Percentiles rank a stretch among this genome's conserved stretches.
These are phyloP conservation scores for Mesocricetus auratus DNA, from an alignment of 2,113 vertebrate species.

Conservation along the genomic window DNA sequence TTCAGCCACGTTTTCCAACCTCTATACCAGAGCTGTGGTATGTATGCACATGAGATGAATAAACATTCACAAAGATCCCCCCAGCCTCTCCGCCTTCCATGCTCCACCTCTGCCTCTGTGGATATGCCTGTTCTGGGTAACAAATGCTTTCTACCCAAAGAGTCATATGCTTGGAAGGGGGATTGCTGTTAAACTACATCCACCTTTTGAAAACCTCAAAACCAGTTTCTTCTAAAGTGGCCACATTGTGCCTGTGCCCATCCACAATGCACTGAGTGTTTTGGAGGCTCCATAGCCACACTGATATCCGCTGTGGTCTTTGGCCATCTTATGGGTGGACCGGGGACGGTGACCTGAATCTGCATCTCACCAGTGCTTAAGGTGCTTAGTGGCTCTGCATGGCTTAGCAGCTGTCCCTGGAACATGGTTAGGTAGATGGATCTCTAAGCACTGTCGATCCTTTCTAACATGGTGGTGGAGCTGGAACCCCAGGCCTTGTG, in stretches of 20 bases:
- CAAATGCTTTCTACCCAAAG: neutral
- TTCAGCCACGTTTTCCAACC: neutral
- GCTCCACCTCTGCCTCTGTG: no score
- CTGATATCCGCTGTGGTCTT: no score
- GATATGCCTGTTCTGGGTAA: neutral
- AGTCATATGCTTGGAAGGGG: no score
- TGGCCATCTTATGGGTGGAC: no score
- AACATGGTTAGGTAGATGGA: neutral
- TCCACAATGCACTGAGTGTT: no score
- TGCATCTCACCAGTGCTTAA: neutral
- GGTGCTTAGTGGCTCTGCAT: neutral
- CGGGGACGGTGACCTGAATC: neutral
- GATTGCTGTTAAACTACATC: neutral
- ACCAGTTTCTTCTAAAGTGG: neutral
- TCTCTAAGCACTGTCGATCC: no score
- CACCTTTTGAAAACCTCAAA: neutral
- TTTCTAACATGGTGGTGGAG: neutral
- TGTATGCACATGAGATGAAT: neutral
- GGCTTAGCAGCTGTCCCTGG: neutral
- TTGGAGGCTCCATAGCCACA: no score
- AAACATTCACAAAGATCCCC: neutral
- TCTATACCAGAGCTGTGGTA: no score
- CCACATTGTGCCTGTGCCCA: no score
- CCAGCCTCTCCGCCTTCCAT: fast-evolving
- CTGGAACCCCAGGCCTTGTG: neutral